Percentiles rank a stretch among this genome's conserved stretches.
phyloP scores from a whole-genome alignment of 2,888 invertebrate species.

The Caenorhabditis sp. region DNA sequence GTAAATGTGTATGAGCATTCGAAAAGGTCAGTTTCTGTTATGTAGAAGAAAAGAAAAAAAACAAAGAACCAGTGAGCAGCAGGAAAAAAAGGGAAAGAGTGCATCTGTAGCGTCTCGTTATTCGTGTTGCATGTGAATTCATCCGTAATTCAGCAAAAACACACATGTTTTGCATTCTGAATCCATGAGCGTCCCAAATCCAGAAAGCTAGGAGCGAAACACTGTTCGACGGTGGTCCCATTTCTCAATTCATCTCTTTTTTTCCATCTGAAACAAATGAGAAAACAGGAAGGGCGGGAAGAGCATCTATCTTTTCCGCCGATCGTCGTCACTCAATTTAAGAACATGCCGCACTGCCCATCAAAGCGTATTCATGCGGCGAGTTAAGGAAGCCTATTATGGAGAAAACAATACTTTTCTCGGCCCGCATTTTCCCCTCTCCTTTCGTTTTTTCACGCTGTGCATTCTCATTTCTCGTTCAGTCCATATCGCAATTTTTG shows the following conservation, averaged over 20 bases:
- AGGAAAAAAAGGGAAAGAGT: neutral
- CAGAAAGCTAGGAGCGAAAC: neutral
- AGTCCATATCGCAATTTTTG: conserved; percentile 20
- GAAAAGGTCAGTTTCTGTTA: conserved; percentile 17
- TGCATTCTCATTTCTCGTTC: conserved; percentile 18
- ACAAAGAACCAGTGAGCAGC: neutral
- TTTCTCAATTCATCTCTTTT: neutral
- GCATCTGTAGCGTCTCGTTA: conserved; percentile 1
- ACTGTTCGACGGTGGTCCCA: too few species aligned
- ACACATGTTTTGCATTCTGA: conserved; percentile 46
- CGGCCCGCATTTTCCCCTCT: conserved; percentile 21
- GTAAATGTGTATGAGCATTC: conserved; percentile 18
- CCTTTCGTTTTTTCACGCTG: conserved; percentile 2
- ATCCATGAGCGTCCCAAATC: conserved; percentile 36
- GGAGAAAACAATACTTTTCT: conserved; percentile 48
- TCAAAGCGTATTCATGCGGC: conserved; percentile 47
- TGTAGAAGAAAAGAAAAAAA: neutral
- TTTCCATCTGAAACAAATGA: neutral
- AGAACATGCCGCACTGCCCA: conserved; percentile 26
- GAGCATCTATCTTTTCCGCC: conserved; percentile 19
- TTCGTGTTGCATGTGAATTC: conserved; percentile 46
- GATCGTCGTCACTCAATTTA: conserved; percentile 30
- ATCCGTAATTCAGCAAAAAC: conserved; percentile 38
- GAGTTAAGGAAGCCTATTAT: conserved; percentile 52
- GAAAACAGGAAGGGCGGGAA: conserved; percentile 3